Conservation (phyloP, 2,888 invertebrate genomes). For the Stenchaetothrips biformis region DNA sequence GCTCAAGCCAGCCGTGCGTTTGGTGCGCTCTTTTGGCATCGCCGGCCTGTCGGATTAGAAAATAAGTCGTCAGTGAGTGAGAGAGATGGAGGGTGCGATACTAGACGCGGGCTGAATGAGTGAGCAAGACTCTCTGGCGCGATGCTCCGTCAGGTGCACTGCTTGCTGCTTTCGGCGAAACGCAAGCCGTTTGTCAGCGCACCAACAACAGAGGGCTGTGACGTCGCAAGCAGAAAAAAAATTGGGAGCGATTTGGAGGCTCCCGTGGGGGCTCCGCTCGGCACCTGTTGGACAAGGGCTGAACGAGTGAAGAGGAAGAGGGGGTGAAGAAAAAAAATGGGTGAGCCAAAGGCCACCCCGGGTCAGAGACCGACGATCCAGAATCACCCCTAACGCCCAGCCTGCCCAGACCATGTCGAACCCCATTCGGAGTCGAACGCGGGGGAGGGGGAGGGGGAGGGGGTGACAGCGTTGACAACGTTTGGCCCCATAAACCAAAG, state of each 20-base stretch:
- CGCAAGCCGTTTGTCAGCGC: not conserved
- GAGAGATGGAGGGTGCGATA: too few relatives aligned
- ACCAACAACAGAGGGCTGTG: not conserved
- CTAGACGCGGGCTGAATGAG: too few relatives aligned
- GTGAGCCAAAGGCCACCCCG: not conserved
- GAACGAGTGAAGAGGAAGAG: not conserved
- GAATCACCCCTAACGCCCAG: not conserved
- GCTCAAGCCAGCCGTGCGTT: too few relatives aligned
- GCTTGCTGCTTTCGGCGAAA: not conserved
- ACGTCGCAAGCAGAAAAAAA: not conserved
- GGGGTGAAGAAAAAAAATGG: not conserved
- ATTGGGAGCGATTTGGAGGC: not conserved
- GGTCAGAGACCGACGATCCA: too few relatives aligned
- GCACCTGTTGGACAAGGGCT: not conserved
- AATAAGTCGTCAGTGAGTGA: too few relatives aligned
- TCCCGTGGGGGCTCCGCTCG: not conserved
- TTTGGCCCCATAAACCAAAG: not conserved
- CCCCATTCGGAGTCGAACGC: not conserved
- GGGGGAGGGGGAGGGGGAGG: not conserved
- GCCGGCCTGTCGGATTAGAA: too few relatives aligned
- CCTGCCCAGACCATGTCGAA: not conserved
- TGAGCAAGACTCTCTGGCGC: too few relatives aligned
- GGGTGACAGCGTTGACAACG: not conserved
- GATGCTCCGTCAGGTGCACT: not conserved
- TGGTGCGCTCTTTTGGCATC: too few relatives aligned